Evolutionary conservation across 1,140 invertebrate genomes (phyloP), one percentile per base, ranked within the genome.

Genomic region (Drosophila nasuta): DNA sequence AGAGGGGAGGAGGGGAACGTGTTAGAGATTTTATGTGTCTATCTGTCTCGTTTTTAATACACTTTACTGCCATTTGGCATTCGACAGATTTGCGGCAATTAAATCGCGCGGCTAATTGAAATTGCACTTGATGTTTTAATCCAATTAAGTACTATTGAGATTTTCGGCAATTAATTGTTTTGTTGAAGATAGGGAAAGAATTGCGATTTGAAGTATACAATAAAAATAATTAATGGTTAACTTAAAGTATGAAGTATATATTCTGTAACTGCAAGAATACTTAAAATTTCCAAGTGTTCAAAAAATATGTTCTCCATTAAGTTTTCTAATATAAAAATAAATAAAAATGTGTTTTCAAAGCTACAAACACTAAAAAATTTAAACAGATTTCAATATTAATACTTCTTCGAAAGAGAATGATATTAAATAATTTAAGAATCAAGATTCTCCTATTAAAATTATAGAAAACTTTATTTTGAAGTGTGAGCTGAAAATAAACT

Each of bases 11-110:
- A 1, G 51, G 33, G 28, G 6, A 57, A 57, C 33, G 54, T 57
- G 30, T 30, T 20, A 41, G 58, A 17, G 56, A 13, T 77, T 82
- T 87, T 57, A 79, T 82, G 57, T 56, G 71, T 10, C 64, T 54
- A n/a, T 51, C 43, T 64, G 45, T 75, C 75, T 74, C 78, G 72
- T 85, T 89, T 89, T 89, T 89, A 89, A 89, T 89, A 85, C 85
- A 89, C 83, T 89, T 89, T 90, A 90, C 78, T 85, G 78, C 85
- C 81, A 63, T 85, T 75, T 63, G 78, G 74, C 72, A 83, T 74
- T 76, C 75, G 60, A 52, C 46, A 48, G 51, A 69, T 45, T 75
- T 72, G 63, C n/a, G 17, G 78, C 85, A 89, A 89, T 89, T 89
- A 88, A 88, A 78, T 78, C 75, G 68, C 67, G 38, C 28, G 62